These are phyloP conservation scores for Scolopax bukidnonensis DNA, from an alignment of 2,797 vertebrate genomes.

Conservation along the genomic window DNA sequence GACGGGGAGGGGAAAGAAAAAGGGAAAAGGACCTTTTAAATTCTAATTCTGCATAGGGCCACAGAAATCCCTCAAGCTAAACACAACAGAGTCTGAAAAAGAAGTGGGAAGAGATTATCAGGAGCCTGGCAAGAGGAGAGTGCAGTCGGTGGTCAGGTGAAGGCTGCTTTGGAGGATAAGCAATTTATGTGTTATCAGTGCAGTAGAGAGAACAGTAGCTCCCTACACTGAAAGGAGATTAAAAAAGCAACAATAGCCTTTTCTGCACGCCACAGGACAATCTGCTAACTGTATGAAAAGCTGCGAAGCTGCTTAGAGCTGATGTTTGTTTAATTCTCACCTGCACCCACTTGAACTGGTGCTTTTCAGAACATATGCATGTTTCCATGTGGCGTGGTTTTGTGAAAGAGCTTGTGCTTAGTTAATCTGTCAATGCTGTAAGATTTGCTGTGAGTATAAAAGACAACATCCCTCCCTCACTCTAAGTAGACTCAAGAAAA, in stretches of 20 bases:
- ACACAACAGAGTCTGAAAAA: slow-evolving; percentile 3
- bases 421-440: neutral
- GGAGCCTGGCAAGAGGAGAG: neutral
- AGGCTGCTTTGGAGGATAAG: slow-evolving; percentile 61
- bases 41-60: neutral
- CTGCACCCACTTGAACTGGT: slow-evolving; percentile 49
- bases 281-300: slow-evolving; percentile 44
- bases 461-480: neutral
- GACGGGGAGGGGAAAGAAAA: neutral
- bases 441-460: neutral
- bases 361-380: neutral
- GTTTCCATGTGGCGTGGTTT: neutral
- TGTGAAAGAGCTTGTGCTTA: neutral
- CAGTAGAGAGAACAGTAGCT: slow-evolving; percentile 35
- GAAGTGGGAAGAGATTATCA: slow-evolving; percentile 52
- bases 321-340: slow-evolving; percentile 56
- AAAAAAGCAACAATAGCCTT: slow-evolving; percentile 61
- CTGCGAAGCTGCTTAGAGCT: slow-evolving; percentile 32
- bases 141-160: slow-evolving; percentile 38
- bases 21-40: neutral
- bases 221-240: slow-evolving; percentile 57
- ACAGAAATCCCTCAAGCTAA: slow-evolving; percentile 30
- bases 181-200: slow-evolving; percentile 68
- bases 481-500: neutral
- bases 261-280: slow-evolving; percentile 32